Evolutionary conservation across 2,888 invertebrate species (phyloP), one percentile per base, ranked within the genome.

Genomic region (Heterodera filipjevi): DNA sequence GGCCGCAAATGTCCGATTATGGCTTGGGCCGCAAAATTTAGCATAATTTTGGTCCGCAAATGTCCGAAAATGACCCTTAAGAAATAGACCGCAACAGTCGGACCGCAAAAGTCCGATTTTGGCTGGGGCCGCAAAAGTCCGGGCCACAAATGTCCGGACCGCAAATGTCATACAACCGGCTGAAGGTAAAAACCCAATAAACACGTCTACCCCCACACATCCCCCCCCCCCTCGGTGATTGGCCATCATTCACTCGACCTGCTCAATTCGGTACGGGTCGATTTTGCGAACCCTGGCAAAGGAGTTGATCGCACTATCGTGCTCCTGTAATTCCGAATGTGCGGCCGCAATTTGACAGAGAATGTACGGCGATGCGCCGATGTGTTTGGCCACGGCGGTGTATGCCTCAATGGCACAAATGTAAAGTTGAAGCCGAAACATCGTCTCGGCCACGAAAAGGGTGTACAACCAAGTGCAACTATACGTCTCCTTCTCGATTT

Each of bases 251-350:
- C 59, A 5, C 22, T 39, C 44, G 30, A 75, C 75, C 75, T 75
- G 75, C 27, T 98, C 97, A 66, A 99, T 91, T 68, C 97, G 92
- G 89, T 93, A 96, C 0, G 98, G 99, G 92, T 99, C 99, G 86
- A 92, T 92, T 85, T 93, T 93, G 84, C 94, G 93, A 44, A 98
- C 92, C 81, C 93, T 92, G 89, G 94, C 93, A 89, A 97, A 98
- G 74, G 83, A 77, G 27, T 82, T 81, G 32, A 87, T 79, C 12
- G 87, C 86, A 35, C 79, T 77, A 39, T 84, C 85, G 79, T 87
- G 84, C 64, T 88, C 89, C 78, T 83, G 83, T 3, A 84, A 32
- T 30, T 75, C 77, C 44, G 85, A 19, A 89, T 89, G 77, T 89
- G 87, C 80, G 92, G 85, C 91, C 91, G 88, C 75, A 88, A 86